phyloP scores from a whole-genome alignment of 2,113 vertebrate species.

The Silurus glanis region DNA sequence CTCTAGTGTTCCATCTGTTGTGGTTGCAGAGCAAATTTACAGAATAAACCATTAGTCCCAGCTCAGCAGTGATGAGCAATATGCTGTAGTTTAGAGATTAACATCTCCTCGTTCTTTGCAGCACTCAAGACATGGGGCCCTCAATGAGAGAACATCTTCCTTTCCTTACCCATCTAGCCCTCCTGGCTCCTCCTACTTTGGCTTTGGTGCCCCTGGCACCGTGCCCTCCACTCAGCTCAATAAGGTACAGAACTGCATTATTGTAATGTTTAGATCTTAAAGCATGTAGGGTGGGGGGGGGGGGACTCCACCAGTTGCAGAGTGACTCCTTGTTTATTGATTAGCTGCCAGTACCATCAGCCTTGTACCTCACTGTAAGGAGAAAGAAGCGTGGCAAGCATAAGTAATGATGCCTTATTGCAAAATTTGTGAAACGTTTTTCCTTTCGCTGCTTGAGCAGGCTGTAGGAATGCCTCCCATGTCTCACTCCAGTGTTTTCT shows the following conservation, averaged over 20 bases:
- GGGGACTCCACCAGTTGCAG: background rate
- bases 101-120: background rate
- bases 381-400: conserved; percentile 12
- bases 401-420: background rate
- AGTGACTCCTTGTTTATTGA: background rate
- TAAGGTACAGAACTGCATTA: conserved; percentile 69
- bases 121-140: conserved; percentile 61
- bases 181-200: conserved; percentile 79
- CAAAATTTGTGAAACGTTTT: background rate
- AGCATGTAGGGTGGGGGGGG: too few species aligned
- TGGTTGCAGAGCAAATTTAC: too few species aligned
- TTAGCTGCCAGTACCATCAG: background rate
- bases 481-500: conserved; percentile 68
- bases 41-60: too few species aligned
- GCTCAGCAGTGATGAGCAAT: background rate
- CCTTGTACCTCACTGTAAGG: background rate
- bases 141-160: conserved; percentile 69
- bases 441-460: conserved; percentile 61
- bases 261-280: background rate
- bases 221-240: conserved; percentile 76
- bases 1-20: too few species aligned
- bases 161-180: conserved; percentile 74
- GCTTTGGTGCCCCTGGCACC: conserved; percentile 70
- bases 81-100: background rate
- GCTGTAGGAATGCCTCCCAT: conserved; percentile 80